Percentiles rank a stretch among this genome's conserved stretches.
These are phyloP conservation scores for Micrasema longulum DNA, from an alignment of 1,140 invertebrate genomes.

Conservation along the genomic window DNA sequence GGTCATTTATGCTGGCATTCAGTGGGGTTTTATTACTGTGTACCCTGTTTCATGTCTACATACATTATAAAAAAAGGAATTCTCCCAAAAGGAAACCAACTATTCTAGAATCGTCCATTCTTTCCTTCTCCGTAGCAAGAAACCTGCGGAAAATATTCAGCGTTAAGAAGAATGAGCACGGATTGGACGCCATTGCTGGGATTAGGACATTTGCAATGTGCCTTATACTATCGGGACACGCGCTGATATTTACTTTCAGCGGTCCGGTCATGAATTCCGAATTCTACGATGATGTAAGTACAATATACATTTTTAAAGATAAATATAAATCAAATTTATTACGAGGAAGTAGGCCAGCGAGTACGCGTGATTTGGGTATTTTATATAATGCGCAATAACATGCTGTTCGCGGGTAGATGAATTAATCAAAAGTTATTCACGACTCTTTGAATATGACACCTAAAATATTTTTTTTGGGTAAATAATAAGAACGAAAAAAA, in stretches of 20 bases:
- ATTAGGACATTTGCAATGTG: slow-evolving; percentile 75
- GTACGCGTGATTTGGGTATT: too few species aligned
- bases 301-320: too few species aligned
- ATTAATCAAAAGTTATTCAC: too few species aligned
- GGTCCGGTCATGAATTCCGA: slow-evolving; percentile 73
- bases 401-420: too few species aligned
- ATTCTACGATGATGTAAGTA: slow-evolving; percentile 71
- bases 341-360: too few species aligned
- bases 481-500: too few species aligned
- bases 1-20: slow-evolving; percentile 55
- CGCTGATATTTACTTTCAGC: slow-evolving; percentile 72
- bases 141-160: slow-evolving; percentile 72
- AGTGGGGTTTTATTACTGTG: slow-evolving; percentile 58
- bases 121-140: slow-evolving; percentile 71
- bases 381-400: too few species aligned
- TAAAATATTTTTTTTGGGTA: too few species aligned
- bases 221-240: slow-evolving; percentile 74
- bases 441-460: too few species aligned
- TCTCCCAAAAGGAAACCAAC: background rate
- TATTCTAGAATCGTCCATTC: slow-evolving; percentile 59
- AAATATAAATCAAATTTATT: too few species aligned
- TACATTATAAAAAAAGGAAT: slow-evolving; percentile 37
- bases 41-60: slow-evolving; percentile 61
- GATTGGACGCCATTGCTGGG: slow-evolving; percentile 74
- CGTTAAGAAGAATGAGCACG: slow-evolving; percentile 71